Evolutionary conservation across 2,113 vertebrate genomes (phyloP), one percentile per base, ranked within the genome.

Genomic region (Pardalotus punctatus): DNA sequence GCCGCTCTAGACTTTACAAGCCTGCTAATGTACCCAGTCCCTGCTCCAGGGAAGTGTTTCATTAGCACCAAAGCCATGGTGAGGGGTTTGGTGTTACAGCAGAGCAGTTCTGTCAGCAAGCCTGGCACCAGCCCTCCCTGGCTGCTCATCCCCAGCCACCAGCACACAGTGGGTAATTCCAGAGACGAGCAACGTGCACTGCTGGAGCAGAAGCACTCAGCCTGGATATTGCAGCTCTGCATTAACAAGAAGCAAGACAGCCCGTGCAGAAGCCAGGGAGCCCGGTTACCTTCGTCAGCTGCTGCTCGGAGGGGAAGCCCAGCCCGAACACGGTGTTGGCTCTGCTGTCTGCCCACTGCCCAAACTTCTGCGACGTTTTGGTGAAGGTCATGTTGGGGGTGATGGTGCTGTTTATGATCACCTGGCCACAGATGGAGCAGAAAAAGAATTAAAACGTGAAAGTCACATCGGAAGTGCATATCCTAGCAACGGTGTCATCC

Each of bases 311-410:
- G 43, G 98, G 96, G 64, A 99, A 99, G 58, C 99, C 99, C 95
- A 99, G 96, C 17, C 99, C 99, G 22, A 99, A 99, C 48, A 99
- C 99, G 0, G 99, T 99, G 96, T 99, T 99, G 72, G 99, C 99
- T 87, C 99, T 98, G 98, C 99, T 99, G 98, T 99, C 99, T 0
- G 99, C 99, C 99, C 99, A 99, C 97, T 99, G 99, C 80, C 99
- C 99, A 1, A 99, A 99, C 97, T 99, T 99, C 98, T 99, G 99
- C 0, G 99, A 99, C 0, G 99, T 99, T 94, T 99, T 99, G 7
- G 99, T 99, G 97, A 99, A 99, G 50, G 99, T 99, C 99, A 99
- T 99, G 93, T 99, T 99, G 62, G 99, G 99, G 14, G 99, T 99
- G 98, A 99, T 99, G 86, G 99, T 99, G 97, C 99, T 99, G 98